These are phyloP conservation scores for Pachypeltis micranthus DNA, from an alignment of 1,140 invertebrate genomes.

Conservation along the genomic window DNA sequence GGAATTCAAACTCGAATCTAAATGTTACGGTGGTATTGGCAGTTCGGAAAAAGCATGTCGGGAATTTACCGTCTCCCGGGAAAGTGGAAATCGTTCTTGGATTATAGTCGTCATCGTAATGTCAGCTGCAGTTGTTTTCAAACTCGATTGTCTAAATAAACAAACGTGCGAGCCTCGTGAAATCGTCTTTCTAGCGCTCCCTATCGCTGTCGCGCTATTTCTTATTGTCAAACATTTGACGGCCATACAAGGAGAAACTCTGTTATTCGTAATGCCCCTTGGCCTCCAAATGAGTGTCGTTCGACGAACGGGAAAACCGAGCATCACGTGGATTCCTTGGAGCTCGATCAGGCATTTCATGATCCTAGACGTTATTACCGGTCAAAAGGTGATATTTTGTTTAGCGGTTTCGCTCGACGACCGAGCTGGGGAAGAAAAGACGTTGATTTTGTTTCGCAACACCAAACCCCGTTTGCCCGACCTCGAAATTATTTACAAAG, in stretches of 20 bases:
- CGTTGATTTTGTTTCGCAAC: conserved; percentile 1
- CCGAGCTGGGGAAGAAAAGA: neutral
- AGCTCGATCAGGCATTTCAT: neutral
- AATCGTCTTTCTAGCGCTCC: too few relatives aligned
- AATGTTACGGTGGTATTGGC: too few relatives aligned
- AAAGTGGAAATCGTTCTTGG: too few relatives aligned
- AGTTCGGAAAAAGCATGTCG: too few relatives aligned
- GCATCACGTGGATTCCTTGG: neutral
- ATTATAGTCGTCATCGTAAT: too few relatives aligned
- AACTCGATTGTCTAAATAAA: too few relatives aligned
- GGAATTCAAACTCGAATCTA: too few relatives aligned
- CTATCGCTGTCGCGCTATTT: too few relatives aligned
- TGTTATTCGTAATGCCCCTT: conserved; percentile 3
- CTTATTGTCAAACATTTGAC: too few relatives aligned
- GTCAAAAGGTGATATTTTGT: conserved; percentile 6
- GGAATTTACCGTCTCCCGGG: too few relatives aligned
- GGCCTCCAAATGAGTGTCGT: conserved; percentile 2
- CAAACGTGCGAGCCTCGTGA: too few relatives aligned
- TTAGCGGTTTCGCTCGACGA: neutral
- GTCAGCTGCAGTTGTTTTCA: too few relatives aligned
- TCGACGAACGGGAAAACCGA: neutral
- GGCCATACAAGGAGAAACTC: neutral
- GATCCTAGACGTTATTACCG: conserved; percentile 1
- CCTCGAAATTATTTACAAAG: conserved; percentile 1
- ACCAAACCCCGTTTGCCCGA: neutral